Conservation (phyloP, 2,797 vertebrate species). For the Hydrolagus colliei region DNA sequence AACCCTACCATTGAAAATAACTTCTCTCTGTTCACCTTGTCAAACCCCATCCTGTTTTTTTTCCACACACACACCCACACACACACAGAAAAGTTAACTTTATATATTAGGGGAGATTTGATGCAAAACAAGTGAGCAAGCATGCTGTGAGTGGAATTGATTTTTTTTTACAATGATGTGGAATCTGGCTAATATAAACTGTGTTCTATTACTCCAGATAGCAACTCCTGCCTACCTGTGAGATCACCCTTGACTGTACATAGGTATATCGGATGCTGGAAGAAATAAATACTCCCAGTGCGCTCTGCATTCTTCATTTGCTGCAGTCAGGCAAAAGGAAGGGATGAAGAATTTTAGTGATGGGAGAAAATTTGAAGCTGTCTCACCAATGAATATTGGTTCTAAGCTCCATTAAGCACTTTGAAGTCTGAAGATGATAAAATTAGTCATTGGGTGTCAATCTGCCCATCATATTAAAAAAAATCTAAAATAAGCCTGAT, state of each 20-base stretch:
- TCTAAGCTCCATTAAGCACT: background rate
- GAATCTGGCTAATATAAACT: background rate
- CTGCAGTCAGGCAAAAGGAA: background rate
- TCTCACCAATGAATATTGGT: background rate
- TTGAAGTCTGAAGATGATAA: slow-evolving; percentile 13
- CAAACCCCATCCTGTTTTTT: no score
- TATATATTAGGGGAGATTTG: background rate
- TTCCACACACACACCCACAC: no score
- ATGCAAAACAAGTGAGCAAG: background rate
- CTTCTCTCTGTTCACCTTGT: no score
- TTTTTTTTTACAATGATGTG: slow-evolving; percentile 8
- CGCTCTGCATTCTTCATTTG: background rate
- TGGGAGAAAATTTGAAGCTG: background rate
- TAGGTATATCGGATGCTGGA: background rate
- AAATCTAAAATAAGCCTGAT: background rate
- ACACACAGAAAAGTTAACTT: slow-evolving; percentile 2
- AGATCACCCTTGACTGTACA: background rate
- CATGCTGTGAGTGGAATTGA: background rate
- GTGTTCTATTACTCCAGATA: background rate
- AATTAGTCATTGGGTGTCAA: background rate
- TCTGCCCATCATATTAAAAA: background rate
- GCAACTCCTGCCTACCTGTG: background rate
- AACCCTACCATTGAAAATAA: no score
- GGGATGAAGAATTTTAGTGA: background rate
- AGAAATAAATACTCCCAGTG: background rate